Evolutionary conservation across 2,113 vertebrate species (phyloP).

Genomic region (Odontesthes bonariensis): DNA sequence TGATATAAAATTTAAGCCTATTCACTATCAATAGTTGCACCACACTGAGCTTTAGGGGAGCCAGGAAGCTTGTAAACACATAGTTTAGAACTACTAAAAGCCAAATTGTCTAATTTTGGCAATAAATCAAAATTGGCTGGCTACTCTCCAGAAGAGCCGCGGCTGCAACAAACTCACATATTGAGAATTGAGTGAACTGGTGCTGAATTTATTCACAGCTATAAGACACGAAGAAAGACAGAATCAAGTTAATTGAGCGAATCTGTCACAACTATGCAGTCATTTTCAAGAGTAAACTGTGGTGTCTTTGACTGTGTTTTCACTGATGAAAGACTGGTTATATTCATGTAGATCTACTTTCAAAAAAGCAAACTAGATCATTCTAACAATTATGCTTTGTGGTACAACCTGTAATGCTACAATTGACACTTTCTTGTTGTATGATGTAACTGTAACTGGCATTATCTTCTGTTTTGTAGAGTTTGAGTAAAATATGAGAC

Average conservation of each 20-base stretch:
- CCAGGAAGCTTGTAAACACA: constrained; percentile 52
- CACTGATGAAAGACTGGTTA: neutral
- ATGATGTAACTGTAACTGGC: no score
- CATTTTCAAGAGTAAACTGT: constrained; percentile 1
- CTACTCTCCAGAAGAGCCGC: constrained; percentile 43
- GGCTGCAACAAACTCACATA: constrained; percentile 64
- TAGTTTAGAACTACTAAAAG: constrained; percentile 30
- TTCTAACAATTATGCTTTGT: neutral
- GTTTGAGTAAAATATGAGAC: neutral
- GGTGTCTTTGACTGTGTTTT: constrained; percentile 4
- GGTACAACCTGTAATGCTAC: no score
- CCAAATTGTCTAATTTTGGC: constrained; percentile 57
- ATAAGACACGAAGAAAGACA: constrained; percentile 34
- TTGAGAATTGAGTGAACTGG: constrained; percentile 57
- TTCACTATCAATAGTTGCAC: neutral
- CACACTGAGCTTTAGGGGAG: constrained; percentile 3
- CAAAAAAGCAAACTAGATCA: neutral
- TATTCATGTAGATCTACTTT: neutral
- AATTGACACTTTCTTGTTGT: no score
- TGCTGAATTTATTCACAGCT: constrained; percentile 45
- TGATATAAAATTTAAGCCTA: neutral
- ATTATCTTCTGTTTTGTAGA: neutral
- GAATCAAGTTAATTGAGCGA: constrained; percentile 49
- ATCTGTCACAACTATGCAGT: constrained; percentile 33
- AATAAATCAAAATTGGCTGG: constrained; percentile 42